Evolutionary conservation across 2,797 vertebrate species (phyloP), one percentile per base, ranked within the genome.

Genomic region (Sebastiscus albofasciatus): DNA sequence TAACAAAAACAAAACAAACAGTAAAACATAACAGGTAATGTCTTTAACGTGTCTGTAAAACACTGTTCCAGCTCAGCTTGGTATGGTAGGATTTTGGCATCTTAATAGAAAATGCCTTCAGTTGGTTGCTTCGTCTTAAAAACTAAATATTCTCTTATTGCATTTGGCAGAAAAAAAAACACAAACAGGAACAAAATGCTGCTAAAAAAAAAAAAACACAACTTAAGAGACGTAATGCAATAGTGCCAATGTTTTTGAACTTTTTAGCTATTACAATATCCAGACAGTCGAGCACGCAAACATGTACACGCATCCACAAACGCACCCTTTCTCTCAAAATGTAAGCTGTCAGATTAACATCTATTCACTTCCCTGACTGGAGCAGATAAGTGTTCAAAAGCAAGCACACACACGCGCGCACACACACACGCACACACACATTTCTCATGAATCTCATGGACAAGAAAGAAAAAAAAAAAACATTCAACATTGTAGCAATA

Each of bases 1-100:
- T 67, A 93, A 90, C 55, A 86, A 89, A 76, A 81, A 68, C 89
- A 88, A 75, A 90, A 87, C 31, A 93, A 88, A 89, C 91, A 91
- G 90, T 84, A 92, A 93, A 92, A 94, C 92, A 93, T 94, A 93
- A 92, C 90, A 88, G 91, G 92, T 94, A 96, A 96, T 93, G 94
- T 95, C 89, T 94, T 95, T 95, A 95, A 95, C 90, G 95, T 95
- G 94, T 95, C 91, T 93, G 95, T 96, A 95, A 95, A 95, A 96
- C 95, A 95, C 95, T 93, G 93, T 93, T 95, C 94, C 95, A 96
- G 95, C 95, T 95, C 94, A 94, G 95, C 95, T 95, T 95, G 95
- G 94, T 96, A 93, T 94, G 94, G 91, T 91, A 92, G 89, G 90
- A 89, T 96, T 52, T 94, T 91, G 95, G 95, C 95, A 96, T 96